Base-by-base conservation (phyloP, 2,797 vertebrate species). In the Alosa sapidissima region DNA sequence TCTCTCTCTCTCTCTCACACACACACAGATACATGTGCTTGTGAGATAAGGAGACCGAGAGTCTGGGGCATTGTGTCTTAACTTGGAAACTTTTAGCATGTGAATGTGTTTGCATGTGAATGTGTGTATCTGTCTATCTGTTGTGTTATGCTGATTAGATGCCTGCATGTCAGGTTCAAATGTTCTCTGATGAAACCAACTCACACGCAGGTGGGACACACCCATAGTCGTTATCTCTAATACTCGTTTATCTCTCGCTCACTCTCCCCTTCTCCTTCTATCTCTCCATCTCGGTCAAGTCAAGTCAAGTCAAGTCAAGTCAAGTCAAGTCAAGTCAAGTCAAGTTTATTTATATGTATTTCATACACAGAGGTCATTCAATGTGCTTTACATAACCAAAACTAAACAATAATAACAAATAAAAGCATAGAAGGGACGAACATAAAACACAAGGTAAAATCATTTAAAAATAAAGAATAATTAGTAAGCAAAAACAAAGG, bases 221-320 rank as follows among this genome's bases (percentile, higher is more conserved):
- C 36, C 72, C 72, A 41, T 19, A 14, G 11, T 41, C 65, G 3
- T 62, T 62, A 62, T 72, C 28, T 33, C 2, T 10, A 24, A 68
- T n/a, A 60, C 60, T 62, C 7, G 48, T 84, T 60, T 75, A 6
- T 83, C 60, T 41, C 28, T 83, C 41, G 16, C 45, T 10, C 3
- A 54, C 83, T 24, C 72, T 14, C 62, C 86, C 24, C 78, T 54
- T 87, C 47, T 86, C 78, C 84, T 21, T n/a, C 86, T 65, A 49
- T 47, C 85, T 87, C 90, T 81, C 84, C 87, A 13, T 45, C 41
- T 47, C 4, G 45, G 16, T 47, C n/a, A n/a, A n/a, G n/a, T n/a
- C n/a, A n/a, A n/a, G n/a, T n/a, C n/a, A n/a, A n/a, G n/a, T n/a
- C n/a, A n/a, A n/a, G n/a, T n/a, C n/a, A n/a, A n/a, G n/a, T n/a